Evolutionary conservation across 2,888 invertebrate genomes (phyloP), one percentile per base, ranked within the genome.

Genomic region (Pyrocoelia pectoralis): DNA sequence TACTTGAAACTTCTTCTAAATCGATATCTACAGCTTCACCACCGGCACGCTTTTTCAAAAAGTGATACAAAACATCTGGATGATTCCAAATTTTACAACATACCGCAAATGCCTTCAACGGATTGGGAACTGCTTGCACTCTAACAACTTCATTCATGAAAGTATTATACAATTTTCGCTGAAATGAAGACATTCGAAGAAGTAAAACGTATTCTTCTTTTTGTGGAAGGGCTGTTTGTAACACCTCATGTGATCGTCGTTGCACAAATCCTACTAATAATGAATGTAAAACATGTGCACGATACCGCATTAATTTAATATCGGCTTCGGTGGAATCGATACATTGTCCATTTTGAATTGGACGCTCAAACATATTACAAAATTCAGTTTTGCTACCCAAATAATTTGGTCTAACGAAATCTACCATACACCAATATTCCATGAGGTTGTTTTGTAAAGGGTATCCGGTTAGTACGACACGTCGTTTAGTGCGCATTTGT

Each of bases 351-450:
- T 98, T 98, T 82, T 95, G 96, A 72, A 99, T 99, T 0, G 99
- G 99, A 10, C 97, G 85, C 79, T 98, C 98, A 79, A 99, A 99
- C 97, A 98, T 98, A 79, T 98, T 97, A 76, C 94, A 92, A 80
- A 99, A 99, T 81, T 98, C 97, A 0, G 95, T 94, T 80, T 97
- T 95, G 15, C 94, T 94, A 62, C 98, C 99, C 38, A 99, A 86
- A 81, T 96, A 98, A 83, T 97, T 97, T 0, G 99, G 99, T 15
- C 98, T 87, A 0, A 98, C 98, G 82, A 98, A 99, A 79, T 99
- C 98, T 0, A 98, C 97, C 98, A 98, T 98, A 78, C 98, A 98
- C 97, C 97, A 97, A 80, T 97, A 97, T 78, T 95, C 97, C 58
- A 96, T 83, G 13, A 99, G 84, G 81, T 99, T 99, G 81, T 99